phyloP scores from a whole-genome alignment of 2,113 vertebrate species.

The Chaetura pelagica region DNA sequence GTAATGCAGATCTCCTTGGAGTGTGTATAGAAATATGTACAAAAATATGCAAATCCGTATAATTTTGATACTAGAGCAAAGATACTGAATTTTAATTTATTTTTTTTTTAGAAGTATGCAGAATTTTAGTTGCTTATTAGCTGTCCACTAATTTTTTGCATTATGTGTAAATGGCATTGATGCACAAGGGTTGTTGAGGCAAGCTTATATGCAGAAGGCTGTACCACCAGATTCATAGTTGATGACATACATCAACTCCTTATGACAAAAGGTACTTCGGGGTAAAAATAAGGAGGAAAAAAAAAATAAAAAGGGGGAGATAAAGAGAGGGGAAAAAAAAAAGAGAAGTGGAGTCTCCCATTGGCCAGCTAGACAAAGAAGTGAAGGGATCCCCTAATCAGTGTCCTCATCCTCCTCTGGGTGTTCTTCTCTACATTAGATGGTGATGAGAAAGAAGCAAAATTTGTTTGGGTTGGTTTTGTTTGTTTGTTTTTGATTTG shows the following conservation, averaged over 20 bases:
- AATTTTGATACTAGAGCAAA: background rate
- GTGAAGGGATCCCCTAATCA: background rate
- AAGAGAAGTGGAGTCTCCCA: background rate
- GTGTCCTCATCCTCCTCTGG: rapidly evolving
- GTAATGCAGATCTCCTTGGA: background rate
- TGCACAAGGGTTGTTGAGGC: background rate
- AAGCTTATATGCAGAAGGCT: rapidly evolving
- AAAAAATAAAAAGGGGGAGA: background rate
- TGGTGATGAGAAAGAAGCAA: background rate
- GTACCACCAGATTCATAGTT: background rate
- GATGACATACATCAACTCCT: background rate
- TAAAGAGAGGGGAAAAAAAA: background rate
- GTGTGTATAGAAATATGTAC: too few species aligned
- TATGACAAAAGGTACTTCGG: rapidly evolving
- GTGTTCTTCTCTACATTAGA: background rate
- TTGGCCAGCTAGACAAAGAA: background rate
- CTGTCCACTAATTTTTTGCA: background rate
- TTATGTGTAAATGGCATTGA: background rate
- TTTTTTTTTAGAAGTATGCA: background rate
- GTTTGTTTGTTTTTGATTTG: too few species aligned
- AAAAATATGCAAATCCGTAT: too few species aligned
- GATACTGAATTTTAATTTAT: background rate
- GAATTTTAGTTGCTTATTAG: background rate
- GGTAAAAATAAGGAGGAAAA: background rate
- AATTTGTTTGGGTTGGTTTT: too few species aligned